Evolutionary conservation across 2,888 invertebrate genomes (phyloP).

Genomic region (Acleris emargana): DNA sequence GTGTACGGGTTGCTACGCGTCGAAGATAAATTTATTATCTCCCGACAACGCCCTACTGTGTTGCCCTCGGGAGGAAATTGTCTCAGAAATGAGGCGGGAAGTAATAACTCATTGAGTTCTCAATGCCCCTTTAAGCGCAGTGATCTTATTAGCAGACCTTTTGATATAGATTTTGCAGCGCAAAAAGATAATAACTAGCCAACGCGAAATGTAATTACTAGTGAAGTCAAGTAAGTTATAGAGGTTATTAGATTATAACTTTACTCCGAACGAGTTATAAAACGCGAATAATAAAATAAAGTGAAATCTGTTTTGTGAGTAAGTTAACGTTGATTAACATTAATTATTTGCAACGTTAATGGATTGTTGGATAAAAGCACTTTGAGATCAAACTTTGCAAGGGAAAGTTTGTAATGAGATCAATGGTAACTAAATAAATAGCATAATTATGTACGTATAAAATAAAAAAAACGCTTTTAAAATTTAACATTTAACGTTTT

Average conservation of each 20-base stretch:
- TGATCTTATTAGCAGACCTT: slow-evolving; percentile 59
- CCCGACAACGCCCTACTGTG: slow-evolving; percentile 64
- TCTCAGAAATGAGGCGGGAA: slow-evolving; percentile 71
- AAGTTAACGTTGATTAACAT: neutral
- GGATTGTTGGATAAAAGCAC: slow-evolving; percentile 1
- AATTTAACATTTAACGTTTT: neutral
- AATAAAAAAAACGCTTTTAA: neutral
- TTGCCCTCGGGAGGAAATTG: slow-evolving; percentile 74
- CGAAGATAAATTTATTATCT: slow-evolving; percentile 69
- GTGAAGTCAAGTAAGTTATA: too few species aligned
- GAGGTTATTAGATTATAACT: too few species aligned
- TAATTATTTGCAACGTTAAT: slow-evolving; percentile 1
- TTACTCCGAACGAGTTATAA: neutral
- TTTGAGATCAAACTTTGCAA: neutral
- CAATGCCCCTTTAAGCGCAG: slow-evolving; percentile 62
- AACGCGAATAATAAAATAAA: neutral
- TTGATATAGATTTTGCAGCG: slow-evolving; percentile 28
- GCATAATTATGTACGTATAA: neutral
- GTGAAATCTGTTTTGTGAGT: neutral
- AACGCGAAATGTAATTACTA: neutral
- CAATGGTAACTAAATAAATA: neutral
- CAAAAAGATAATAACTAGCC: slow-evolving; percentile 1
- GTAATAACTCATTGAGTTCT: slow-evolving; percentile 68
- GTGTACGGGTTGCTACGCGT: slow-evolving; percentile 47
- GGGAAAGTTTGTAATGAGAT: neutral